Conservation (phyloP, 2,888 invertebrate genomes). For the Polia nebulosa region DNA sequence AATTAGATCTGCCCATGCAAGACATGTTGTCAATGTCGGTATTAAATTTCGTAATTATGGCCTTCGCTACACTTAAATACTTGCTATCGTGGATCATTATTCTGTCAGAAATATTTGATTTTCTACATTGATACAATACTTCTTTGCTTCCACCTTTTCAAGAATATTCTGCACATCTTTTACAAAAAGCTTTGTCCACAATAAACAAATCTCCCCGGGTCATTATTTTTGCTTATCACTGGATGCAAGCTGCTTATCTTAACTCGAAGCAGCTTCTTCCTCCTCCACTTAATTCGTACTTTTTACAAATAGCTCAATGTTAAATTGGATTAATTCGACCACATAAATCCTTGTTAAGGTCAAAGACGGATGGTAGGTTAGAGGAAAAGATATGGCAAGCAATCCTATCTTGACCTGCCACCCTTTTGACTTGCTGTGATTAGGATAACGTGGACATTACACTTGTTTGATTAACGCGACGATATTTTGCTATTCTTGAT, state of each 20-base stretch:
- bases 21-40: neutral
- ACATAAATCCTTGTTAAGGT: slow-evolving; percentile 79
- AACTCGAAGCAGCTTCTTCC: slow-evolving; percentile 56
- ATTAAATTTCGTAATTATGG: neutral
- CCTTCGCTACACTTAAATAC: neutral
- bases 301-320: slow-evolving; percentile 78
- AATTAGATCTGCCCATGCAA: neutral
- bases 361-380: slow-evolving; percentile 59
- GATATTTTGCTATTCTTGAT: slow-evolving; percentile 4
- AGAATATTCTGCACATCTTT: slow-evolving; percentile 6
- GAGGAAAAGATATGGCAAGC: slow-evolving; percentile 23
- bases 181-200: neutral
- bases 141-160: neutral
- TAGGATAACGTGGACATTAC: slow-evolving; percentile 37
- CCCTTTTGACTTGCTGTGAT: slow-evolving; percentile 38
- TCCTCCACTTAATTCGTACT: slow-evolving; percentile 64
- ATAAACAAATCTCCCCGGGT: slow-evolving; percentile 24
- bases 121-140: neutral
- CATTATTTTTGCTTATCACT: slow-evolving; percentile 53
- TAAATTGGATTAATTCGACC: slow-evolving; percentile 81
- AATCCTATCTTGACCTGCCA: slow-evolving; percentile 46
- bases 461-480: slow-evolving; percentile 35
- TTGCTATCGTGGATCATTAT: too few relatives aligned
- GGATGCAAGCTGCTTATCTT: slow-evolving; percentile 60
- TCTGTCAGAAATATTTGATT: neutral